These are phyloP conservation scores for Campopleginae sp. DNA, from an alignment of 2,888 invertebrate species.

Conservation along the genomic window DNA sequence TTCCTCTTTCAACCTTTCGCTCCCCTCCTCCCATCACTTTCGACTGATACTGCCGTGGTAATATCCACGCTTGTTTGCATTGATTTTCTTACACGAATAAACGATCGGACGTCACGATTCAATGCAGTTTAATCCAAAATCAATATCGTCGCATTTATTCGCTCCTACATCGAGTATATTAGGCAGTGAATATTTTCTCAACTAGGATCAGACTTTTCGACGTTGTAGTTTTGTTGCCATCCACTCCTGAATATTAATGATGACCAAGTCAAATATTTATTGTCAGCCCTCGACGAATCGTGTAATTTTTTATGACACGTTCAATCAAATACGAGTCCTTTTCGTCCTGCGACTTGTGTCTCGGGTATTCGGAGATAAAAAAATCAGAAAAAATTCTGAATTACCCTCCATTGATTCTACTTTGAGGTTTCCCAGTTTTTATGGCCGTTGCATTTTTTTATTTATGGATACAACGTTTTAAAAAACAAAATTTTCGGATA, in stretches of 20 bases:
- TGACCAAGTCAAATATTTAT: neutral
- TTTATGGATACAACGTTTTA: too few species aligned
- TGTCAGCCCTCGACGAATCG: too few species aligned
- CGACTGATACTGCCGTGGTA: slow-evolving; percentile 80
- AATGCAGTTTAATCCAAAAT: neutral
- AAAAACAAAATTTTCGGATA: too few species aligned
- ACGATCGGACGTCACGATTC: slow-evolving; percentile 12
- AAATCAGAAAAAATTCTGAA: too few species aligned
- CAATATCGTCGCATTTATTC: neutral
- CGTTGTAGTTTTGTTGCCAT: neutral
- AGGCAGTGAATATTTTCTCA: neutral
- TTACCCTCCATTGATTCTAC: too few species aligned
- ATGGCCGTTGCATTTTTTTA: too few species aligned
- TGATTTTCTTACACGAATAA: slow-evolving; percentile 72
- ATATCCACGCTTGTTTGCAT: slow-evolving; percentile 82
- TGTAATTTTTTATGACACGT: too few species aligned
- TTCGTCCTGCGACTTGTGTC: too few species aligned
- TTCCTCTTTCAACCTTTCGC: slow-evolving; percentile 23
- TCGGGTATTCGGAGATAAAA: too few species aligned
- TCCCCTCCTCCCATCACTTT: slow-evolving; percentile 13
- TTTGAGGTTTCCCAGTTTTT: too few species aligned
- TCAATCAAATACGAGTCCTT: too few species aligned
- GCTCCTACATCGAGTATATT: neutral
- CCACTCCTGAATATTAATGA: neutral
- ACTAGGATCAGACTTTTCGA: neutral